A percentile compares a stretch with the other conserved stretches of the same genome.
Evolutionary conservation across 2,888 invertebrate species (phyloP).

Genomic region (Galeruca laticollis): DNA sequence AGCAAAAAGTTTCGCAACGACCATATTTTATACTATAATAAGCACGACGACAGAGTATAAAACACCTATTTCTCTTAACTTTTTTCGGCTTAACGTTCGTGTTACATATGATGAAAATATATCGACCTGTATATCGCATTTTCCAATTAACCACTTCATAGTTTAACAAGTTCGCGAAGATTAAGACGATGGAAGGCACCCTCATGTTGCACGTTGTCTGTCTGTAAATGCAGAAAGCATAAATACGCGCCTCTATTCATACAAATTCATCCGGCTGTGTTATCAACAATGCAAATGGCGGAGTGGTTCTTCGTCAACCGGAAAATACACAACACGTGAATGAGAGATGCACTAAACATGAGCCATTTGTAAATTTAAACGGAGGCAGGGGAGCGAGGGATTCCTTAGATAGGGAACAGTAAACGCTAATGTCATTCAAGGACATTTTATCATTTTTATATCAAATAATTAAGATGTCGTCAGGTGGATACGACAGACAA

Average conservation of each 20-base stretch:
- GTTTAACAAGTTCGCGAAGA: conserved; percentile 17
- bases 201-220: conserved; percentile 23
- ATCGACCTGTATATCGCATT: not conserved
- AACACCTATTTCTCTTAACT: conserved; percentile 28
- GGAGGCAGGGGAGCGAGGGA: conserved; percentile 17
- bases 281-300: conserved; percentile 38
- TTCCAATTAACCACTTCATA: conserved; percentile 14
- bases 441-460: too few species aligned
- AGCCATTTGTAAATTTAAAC: conserved; percentile 30
- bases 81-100: conserved; percentile 21
- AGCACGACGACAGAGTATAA: conserved; percentile 28
- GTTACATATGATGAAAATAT: conserved; percentile 22
- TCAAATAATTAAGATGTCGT: too few species aligned
- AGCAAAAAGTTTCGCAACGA: conserved; percentile 29
- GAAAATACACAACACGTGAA: conserved; percentile 36
- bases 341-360: conserved; percentile 36
- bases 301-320: conserved; percentile 29
- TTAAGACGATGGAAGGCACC: conserved; percentile 26
- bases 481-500: too few species aligned
- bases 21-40: conserved; percentile 38
- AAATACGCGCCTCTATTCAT: conserved; percentile 33
- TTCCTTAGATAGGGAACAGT: conserved; percentile 1
- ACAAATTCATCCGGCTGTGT: conserved; percentile 34
- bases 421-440: not conserved
- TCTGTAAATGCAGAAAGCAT: conserved; percentile 23